Evolutionary conservation across 2,113 vertebrate species (phyloP).

Genomic region (Pachypanchax playfairii): DNA sequence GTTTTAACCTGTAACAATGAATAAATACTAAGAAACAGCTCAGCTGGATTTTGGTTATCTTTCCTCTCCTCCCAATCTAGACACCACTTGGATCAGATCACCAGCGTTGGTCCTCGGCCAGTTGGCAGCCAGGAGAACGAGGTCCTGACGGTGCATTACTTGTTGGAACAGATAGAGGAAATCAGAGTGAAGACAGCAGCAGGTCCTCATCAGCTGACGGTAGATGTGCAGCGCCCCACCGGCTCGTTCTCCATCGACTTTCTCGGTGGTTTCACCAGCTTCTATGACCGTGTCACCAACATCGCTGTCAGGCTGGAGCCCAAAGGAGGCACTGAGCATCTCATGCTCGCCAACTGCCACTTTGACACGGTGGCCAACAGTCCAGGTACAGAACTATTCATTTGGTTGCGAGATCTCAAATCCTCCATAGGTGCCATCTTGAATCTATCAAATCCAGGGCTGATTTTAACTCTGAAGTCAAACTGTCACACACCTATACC

Average conservation of each 20-base stretch:
- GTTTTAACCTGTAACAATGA: background rate
- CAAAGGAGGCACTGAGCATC: constrained; percentile 83
- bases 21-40: too few species aligned
- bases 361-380: constrained; percentile 96
- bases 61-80: constrained; percentile 68
- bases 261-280: constrained; percentile 95
- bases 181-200: constrained; percentile 79
- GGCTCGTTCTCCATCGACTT: constrained; percentile 97
- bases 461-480: too few species aligned
- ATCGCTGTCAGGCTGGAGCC: constrained; percentile 91
- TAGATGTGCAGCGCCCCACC: constrained; percentile 90
- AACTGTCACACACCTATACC: too few species aligned
- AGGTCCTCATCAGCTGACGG: constrained; percentile 80
- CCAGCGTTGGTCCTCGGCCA: constrained; percentile 89
- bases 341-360: constrained; percentile 95
- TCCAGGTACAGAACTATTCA: too few species aligned
- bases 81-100: constrained; percentile 89
- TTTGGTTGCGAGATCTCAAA: too few species aligned
- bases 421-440: too few species aligned
- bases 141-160: constrained; percentile 88
- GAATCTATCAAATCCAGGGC: too few species aligned
- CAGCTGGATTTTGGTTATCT: too few species aligned
- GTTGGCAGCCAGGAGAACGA: constrained; percentile 95
- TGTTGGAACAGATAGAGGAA: constrained; percentile 87
- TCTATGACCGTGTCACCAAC: constrained; percentile 95